phyloP scores from a whole-genome alignment of 2,113 vertebrate species.

The Tringa solitaria region DNA sequence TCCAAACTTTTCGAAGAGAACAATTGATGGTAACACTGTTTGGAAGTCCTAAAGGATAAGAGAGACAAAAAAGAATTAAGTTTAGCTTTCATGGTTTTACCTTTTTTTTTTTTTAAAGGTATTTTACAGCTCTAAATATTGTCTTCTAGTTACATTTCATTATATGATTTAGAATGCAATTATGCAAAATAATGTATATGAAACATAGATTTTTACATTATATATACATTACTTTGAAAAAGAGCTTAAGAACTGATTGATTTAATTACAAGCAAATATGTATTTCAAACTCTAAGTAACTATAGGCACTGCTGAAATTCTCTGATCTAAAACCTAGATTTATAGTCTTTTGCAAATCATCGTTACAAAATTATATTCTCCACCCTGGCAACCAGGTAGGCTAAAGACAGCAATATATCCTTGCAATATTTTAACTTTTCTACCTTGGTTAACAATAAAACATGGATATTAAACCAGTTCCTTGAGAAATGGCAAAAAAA shows the following conservation, averaged over 20 bases:
- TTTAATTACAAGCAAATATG: neutral
- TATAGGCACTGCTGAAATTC: neutral
- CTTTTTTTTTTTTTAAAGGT: neutral
- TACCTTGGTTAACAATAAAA: neutral
- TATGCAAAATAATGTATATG: neutral
- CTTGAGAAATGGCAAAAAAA: neutral
- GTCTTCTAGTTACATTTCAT: neutral
- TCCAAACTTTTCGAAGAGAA: slow-evolving; percentile 81
- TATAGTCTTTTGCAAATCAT: neutral
- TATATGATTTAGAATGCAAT: neutral
- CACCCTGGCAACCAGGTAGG: neutral
- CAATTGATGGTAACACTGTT: slow-evolving; percentile 73
- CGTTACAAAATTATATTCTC: neutral
- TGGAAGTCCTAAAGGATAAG: slow-evolving; percentile 78
- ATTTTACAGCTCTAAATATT: neutral
- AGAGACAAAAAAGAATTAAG: slow-evolving; percentile 23
- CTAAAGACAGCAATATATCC: neutral
- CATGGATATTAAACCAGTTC: neutral
- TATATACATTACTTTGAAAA: neutral
- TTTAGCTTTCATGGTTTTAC: neutral
- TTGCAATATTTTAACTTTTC: neutral
- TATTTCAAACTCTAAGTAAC: neutral
- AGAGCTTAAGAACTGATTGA: neutral
- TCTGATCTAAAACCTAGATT: neutral
- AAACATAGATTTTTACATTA: neutral